Percentiles rank a stretch among this genome's conserved stretches.
Conservation (phyloP, 2,888 invertebrate genomes). For the Sceliomorpha sp. region DNA sequence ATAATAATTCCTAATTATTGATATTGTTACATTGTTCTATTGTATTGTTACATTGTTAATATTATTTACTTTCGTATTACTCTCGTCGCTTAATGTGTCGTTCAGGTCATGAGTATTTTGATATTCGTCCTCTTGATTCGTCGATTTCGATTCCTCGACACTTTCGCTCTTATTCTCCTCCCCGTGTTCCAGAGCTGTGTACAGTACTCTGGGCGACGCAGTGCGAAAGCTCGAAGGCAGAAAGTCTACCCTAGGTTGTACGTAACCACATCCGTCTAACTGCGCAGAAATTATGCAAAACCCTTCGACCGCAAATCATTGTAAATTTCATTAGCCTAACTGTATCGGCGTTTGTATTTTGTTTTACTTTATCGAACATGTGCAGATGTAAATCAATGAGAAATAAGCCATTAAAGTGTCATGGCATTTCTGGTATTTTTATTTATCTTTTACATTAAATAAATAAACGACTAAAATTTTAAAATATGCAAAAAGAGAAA, state of each 20-base stretch:
- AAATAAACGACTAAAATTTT: too few species aligned
- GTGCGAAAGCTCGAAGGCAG: conserved; percentile 66
- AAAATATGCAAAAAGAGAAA: too few species aligned
- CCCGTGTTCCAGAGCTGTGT: conserved; percentile 64
- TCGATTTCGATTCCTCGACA: conserved; percentile 46
- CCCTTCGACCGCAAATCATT: conserved; percentile 32
- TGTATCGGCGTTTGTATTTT: too few species aligned
- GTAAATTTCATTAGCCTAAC: conserved; percentile 9
- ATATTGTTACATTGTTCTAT: too few species aligned
- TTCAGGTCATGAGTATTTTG: conserved; percentile 22
- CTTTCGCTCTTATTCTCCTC: conserved; percentile 63
- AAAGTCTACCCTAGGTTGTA: conserved; percentile 72
- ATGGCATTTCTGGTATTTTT: too few species aligned
- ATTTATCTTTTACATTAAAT: too few species aligned
- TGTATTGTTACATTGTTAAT: too few species aligned
- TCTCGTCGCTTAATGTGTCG: conserved; percentile 9
- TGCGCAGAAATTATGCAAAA: conserved; percentile 61
- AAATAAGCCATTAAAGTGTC: too few species aligned
- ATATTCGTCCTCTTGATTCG: conserved; percentile 33
- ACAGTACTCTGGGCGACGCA: conserved; percentile 65
- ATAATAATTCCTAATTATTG: too few species aligned
- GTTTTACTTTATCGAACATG: too few species aligned
- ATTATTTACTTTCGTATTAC: conserved; percentile 18
- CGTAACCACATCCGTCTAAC: conserved; percentile 75
- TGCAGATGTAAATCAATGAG: too few species aligned